A percentile compares a stretch with the other conserved stretches of the same genome.
Evolutionary conservation across 2,113 vertebrate species (phyloP).

Genomic region (Origma solitaria): DNA sequence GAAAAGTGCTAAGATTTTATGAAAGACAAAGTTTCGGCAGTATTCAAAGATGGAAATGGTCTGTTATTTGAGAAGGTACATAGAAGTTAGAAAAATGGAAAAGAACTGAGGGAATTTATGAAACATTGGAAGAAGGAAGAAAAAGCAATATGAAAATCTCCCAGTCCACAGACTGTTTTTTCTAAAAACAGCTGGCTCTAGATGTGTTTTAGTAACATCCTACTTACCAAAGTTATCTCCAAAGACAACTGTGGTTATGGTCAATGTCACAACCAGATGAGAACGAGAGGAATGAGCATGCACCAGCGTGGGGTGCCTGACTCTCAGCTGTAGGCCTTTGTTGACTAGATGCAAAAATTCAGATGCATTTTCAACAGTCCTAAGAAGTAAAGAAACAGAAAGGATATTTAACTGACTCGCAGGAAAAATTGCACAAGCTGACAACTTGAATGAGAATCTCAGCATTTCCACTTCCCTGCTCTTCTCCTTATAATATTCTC

Average conservation of each 20-base stretch:
- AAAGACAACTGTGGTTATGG: constrained; percentile 61
- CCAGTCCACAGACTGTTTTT: neutral
- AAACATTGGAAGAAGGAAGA: neutral
- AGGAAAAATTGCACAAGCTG: neutral
- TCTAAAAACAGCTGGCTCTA: neutral
- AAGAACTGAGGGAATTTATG: neutral
- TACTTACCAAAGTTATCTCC: constrained; percentile 67
- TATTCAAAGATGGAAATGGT: neutral
- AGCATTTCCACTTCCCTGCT: neutral
- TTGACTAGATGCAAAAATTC: constrained; percentile 74
- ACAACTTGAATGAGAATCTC: neutral
- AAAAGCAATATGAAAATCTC: neutral
- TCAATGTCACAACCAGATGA: constrained; percentile 80
- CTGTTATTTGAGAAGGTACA: neutral
- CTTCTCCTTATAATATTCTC: neutral
- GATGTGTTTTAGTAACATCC: neutral
- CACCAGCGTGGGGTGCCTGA: constrained; percentile 74
- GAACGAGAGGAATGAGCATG: constrained; percentile 83
- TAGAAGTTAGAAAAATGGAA: neutral
- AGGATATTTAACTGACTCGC: neutral
- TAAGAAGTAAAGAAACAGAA: constrained; percentile 25
- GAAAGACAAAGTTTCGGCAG: neutral
- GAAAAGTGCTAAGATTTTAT: neutral
- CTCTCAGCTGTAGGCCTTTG: constrained; percentile 66
- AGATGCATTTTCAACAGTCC: constrained; percentile 65